Base-by-base conservation (phyloP, 2,888 invertebrate genomes). In the Timema cristinae region DNA sequence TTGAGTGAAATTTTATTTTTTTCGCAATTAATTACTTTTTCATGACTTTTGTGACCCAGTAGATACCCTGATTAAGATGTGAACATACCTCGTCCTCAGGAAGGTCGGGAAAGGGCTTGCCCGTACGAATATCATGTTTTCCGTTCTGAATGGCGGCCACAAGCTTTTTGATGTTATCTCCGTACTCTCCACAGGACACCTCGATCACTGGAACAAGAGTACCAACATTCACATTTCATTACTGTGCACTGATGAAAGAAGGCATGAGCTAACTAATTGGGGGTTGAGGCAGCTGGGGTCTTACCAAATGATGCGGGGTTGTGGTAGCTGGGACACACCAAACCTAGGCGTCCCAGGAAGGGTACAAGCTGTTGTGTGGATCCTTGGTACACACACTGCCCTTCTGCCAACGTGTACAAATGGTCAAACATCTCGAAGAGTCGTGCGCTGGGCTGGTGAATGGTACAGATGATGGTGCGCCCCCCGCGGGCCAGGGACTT, bases 381-480 rank as follows among this genome's bases (percentile, higher is more conserved):
- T 70, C 97, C 97, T 80, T 95, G 93, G 82, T 97, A 98, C 13
- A 97, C 94, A 81, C 97, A 97, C 81, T 95, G 93, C 0, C 97
- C 97, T 77, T 96, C 95, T 15, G 97, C 93, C 75, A 98, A 82
- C 6, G 97, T 95, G 82, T 97, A 97, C 76, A 98, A 84, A 82
- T 97, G 92, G 81, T 97, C 97, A 80, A 97, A 97, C 94, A 95
- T 97, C 83, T 97, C 97, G 79, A 97, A 97, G 75, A 97, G 84
- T 78, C 97, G 89, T 32, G 97, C 97, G n/a, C 95, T 96, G 0
- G 97, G 97, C 81, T 97, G 97, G 84, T 97, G 97, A 72, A 95
- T 95, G 49, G 97, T 97, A 81, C 97, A 97, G 77, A 97, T 94
- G 77, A 97, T 95, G 0, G 97, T 97, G 75, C 97, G 87, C 10